Base-by-base conservation (phyloP, 2,113 vertebrate species). In the Oncorhynchus nerka region DNA sequence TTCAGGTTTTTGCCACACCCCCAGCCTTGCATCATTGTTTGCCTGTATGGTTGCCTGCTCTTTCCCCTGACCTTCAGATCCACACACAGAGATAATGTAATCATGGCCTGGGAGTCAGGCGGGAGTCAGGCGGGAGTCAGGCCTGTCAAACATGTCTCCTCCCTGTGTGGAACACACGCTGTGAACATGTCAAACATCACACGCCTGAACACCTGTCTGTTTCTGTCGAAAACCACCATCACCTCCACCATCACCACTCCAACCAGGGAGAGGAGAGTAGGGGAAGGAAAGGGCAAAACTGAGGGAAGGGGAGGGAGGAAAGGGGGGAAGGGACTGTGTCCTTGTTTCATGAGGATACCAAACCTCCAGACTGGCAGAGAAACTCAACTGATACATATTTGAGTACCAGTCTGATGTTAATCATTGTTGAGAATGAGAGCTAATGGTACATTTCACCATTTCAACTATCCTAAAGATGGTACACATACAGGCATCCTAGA, bases 131-230 rank as follows among this genome's bases (percentile, higher is more conserved):
- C 85, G 88, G 90, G 91, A 94, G 84, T 84, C 34, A 19, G 65
- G 81, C 85, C 91, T 93, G 92, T 94, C 93, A 93, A 89, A 84
- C 77, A 84, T 22, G 81, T 83, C 84, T 88, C 80, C 81, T 84
- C 77, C 73, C 78, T 64, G 85, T 85, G 88, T 91, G 83, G 89
- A 91, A 83, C 75, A 73, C 90, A 89, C 61, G 84, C 90, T 89
- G 91, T 78, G 87, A 92, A 85, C 85, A 84, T 90, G 91, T 92
- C 90, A 92, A 84, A 92, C 89, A 92, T 88, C 90, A 85, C 90
- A 88, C 90, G 91, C 85, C 86, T 90, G 85, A 90, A 83, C 84
- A 90, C 80, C 88, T 91, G 87, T 90, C 90, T 90, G 85, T 87
- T 90, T 74, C 84, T 51, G 66, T 83, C 82, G 80, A 55, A 61